phyloP scores from a whole-genome alignment of 2,113 vertebrate species.

The Sceloporus undulatus region DNA sequence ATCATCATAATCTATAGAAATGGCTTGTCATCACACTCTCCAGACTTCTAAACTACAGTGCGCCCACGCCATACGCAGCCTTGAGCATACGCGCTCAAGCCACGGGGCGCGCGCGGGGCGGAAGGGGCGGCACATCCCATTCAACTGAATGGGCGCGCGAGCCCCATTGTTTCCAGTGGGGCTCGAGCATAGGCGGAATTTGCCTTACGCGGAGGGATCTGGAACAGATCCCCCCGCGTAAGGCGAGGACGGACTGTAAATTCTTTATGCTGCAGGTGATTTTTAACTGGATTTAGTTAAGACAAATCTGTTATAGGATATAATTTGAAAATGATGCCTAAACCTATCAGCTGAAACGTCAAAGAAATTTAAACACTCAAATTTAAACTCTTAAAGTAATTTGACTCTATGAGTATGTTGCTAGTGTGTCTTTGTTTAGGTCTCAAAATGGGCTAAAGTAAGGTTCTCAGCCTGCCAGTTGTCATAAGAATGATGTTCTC shows the following conservation, averaged over 20 bases:
- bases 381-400: background rate
- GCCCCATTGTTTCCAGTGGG: no score
- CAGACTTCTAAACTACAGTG: background rate
- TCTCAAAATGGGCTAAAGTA: background rate
- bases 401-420: background rate
- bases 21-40: background rate
- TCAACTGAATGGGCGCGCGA: no score
- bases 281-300: background rate
- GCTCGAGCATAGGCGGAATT: no score
- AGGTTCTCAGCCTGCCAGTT: conserved; percentile 17
- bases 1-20: no score
- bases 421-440: background rate
- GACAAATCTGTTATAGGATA: background rate
- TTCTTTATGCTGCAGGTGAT: background rate
- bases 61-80: no score
- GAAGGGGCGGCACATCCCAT: no score
- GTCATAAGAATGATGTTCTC: conserved; percentile 28
- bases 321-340: background rate
- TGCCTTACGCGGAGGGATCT: no score
- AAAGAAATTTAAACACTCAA: background rate
- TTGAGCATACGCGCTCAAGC: no score
- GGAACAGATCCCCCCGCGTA: no score
- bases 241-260: background rate
- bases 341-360: background rate
- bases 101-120: no score